Evolutionary conservation across 2,113 vertebrate species (phyloP).

Genomic region (Rhagologus leucostigma): DNA sequence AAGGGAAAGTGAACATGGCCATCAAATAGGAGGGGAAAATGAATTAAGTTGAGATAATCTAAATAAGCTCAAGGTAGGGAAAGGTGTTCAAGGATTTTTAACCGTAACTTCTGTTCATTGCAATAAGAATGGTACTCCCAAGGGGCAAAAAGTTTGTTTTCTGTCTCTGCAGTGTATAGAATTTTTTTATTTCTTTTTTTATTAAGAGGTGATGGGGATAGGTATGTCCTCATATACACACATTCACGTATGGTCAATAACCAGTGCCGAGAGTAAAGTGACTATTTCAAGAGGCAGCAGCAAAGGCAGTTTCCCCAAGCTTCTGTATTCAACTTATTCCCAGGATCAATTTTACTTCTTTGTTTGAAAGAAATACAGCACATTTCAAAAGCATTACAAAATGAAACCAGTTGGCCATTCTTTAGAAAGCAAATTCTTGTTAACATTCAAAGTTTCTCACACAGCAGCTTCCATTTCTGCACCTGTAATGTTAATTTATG

Average conservation of each 20-base stretch:
- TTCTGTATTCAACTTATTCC: background rate
- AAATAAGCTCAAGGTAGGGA: background rate
- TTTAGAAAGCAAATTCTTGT: background rate
- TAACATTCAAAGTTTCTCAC: background rate
- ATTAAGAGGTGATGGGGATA: background rate
- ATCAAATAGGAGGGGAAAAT: background rate
- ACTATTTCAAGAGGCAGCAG: background rate
- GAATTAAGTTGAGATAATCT: background rate
- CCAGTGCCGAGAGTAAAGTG: background rate
- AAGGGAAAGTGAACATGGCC: background rate
- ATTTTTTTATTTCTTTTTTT: background rate
- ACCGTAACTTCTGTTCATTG: background rate
- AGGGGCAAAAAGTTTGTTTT: background rate
- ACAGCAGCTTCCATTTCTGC: background rate
- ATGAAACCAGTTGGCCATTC: background rate
- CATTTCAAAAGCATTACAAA: background rate
- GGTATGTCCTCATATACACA: background rate
- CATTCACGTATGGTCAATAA: background rate
- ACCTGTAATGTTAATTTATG: conserved; percentile 5
- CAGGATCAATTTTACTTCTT: background rate
- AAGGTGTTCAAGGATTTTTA: background rate
- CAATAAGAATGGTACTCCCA: background rate
- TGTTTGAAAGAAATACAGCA: background rate
- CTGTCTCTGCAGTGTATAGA: background rate
- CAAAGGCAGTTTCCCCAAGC: background rate